Evolutionary conservation across 2,888 invertebrate genomes (phyloP).

Genomic region (Carpatolechia fugitivella): DNA sequence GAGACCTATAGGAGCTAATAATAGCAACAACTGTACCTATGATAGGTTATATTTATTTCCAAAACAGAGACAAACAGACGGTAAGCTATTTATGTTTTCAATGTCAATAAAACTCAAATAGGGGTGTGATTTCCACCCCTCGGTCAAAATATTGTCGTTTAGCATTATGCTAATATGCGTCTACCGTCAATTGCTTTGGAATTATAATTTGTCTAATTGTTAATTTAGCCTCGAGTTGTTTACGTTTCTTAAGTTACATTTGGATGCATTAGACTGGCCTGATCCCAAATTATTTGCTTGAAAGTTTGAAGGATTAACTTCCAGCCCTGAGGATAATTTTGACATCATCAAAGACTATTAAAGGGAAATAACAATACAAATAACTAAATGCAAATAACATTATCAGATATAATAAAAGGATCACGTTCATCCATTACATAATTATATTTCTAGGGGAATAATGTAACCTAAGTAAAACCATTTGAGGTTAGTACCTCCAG

Average conservation of each 20-base stretch:
- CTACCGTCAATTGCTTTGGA: slow-evolving; percentile 28
- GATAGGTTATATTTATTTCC: neutral
- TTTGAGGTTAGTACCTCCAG: no score
- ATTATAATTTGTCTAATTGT: slow-evolving; percentile 42
- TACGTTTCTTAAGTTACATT: slow-evolving; percentile 22
- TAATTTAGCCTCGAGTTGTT: slow-evolving; percentile 35
- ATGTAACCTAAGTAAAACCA: no score
- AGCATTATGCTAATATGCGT: slow-evolving; percentile 29
- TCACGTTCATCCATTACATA: no score
- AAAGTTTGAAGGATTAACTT: slow-evolving; percentile 23
- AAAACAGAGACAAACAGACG: slow-evolving; percentile 12
- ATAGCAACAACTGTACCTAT: no score
- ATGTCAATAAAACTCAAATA: slow-evolving; percentile 23
- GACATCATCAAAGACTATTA: slow-evolving; percentile 30
- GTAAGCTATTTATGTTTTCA: slow-evolving; percentile 21
- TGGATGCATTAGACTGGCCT: slow-evolving; percentile 15
- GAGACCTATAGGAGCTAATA: no score
- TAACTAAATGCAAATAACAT: neutral
- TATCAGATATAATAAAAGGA: no score
- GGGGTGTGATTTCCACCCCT: slow-evolving; percentile 28
- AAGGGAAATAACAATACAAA: slow-evolving; percentile 26
- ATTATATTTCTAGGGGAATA: no score
- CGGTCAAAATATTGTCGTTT: slow-evolving; percentile 30
- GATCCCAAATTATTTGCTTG: slow-evolving; percentile 17
- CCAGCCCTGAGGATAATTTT: slow-evolving; percentile 19